A percentile compares a stretch with the other conserved stretches of the same genome.
Conservation (phyloP, 2,888 invertebrate species). For the Anarsia innoxiella region DNA sequence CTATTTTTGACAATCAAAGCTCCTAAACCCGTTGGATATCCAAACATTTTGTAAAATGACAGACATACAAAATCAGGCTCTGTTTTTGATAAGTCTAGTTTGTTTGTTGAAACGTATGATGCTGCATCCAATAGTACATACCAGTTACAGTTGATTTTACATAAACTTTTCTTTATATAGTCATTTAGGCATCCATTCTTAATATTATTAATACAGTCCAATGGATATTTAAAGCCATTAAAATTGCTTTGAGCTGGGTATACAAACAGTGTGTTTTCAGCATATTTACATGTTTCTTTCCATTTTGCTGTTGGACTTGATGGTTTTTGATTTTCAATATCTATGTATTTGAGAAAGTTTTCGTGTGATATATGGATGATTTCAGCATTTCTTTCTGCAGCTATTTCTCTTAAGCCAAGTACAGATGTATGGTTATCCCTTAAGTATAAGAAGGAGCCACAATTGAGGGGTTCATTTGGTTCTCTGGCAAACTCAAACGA, state of each 20-base stretch:
- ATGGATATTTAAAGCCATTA: slow-evolving; percentile 92
- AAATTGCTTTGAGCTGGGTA: slow-evolving; percentile 97
- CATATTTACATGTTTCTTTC: slow-evolving; percentile 30
- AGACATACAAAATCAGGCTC: slow-evolving; percentile 93
- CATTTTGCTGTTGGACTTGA: not conserved
- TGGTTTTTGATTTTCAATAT: slow-evolving; percentile 13
- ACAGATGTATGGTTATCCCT: slow-evolving; percentile 97
- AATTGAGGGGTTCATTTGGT: slow-evolving; percentile 29
- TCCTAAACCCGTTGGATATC: slow-evolving; percentile 95
- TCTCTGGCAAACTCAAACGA: slow-evolving; percentile 78
- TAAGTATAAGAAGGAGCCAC: slow-evolving; percentile 84
- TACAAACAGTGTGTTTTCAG: slow-evolving; percentile 78
- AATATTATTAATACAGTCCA: slow-evolving; percentile 80
- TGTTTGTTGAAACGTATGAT: slow-evolving; percentile 83
- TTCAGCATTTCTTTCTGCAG: slow-evolving; percentile 70
- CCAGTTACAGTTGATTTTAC: slow-evolving; percentile 72
- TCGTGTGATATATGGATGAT: slow-evolving; percentile 75
- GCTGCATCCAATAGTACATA: slow-evolving; percentile 92
- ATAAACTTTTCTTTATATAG: slow-evolving; percentile 45
- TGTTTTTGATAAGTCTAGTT: slow-evolving; percentile 80
- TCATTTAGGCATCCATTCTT: slow-evolving; percentile 75
- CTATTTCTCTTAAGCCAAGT: slow-evolving; percentile 90
- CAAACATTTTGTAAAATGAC: slow-evolving; percentile 98
- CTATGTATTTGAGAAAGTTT: slow-evolving; percentile 64
- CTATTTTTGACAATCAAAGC: slow-evolving; percentile 86